A percentile compares a stretch with the other conserved stretches of the same genome.
phyloP scores from a whole-genome alignment of 2,888 invertebrate species.

The Campoplex nolae region DNA sequence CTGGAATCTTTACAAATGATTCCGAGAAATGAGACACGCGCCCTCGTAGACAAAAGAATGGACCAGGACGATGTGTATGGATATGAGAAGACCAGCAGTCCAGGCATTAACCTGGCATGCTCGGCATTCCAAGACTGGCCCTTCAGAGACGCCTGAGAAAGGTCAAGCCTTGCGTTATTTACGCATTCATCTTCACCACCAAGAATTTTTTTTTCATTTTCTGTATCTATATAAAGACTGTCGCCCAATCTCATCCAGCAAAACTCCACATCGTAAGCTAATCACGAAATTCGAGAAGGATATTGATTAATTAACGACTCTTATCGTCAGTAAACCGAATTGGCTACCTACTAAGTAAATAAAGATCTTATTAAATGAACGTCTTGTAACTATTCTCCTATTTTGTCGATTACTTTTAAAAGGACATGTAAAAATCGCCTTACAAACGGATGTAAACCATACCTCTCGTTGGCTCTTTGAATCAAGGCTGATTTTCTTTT shows the following conservation, averaged over 20 bases:
- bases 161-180: slow-evolving; percentile 62
- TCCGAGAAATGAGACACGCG: slow-evolving; percentile 71
- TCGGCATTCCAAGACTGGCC: slow-evolving; percentile 58
- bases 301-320: not conserved
- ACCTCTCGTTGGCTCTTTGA: not conserved
- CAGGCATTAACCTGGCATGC: slow-evolving; percentile 63
- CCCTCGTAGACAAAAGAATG: slow-evolving; percentile 71
- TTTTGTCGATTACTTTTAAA: not conserved
- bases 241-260: not conserved
- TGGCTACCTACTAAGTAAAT: too few species aligned
- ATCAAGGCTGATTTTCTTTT: slow-evolving; percentile 8
- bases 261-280: not conserved
- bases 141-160: slow-evolving; percentile 40
- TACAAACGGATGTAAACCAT: not conserved
- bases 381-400: not conserved
- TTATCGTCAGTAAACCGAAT: too few species aligned
- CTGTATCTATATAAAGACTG: not conserved
- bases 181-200: slow-evolving; percentile 62
- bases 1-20: slow-evolving; percentile 83
- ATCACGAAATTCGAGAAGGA: not conserved
- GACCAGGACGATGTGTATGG: slow-evolving; percentile 33
- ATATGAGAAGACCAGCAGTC: slow-evolving; percentile 59
- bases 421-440: not conserved
- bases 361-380: too few species aligned
- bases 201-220: not conserved